Evolutionary conservation across 2,888 invertebrate species (phyloP), one percentile per base, ranked within the genome.

Genomic region (Cantharis nigra): DNA sequence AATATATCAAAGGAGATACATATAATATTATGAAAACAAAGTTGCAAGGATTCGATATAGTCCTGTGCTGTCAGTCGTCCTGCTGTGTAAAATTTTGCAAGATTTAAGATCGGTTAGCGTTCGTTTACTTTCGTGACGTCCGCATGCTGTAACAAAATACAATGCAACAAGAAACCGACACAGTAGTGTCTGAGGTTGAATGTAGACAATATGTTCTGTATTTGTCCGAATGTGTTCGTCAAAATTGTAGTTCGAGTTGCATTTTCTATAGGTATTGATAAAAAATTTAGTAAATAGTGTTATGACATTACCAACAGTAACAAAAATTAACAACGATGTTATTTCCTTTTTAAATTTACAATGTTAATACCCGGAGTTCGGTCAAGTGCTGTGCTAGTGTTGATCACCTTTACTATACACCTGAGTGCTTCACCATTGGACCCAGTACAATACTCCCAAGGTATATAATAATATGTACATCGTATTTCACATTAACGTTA

Each of bases 341-440:
- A 78, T 80, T 78, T 77, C 80, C 81, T 81, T 82, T 76, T 80
- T 80, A 78, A 79, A 79, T 77, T 81, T 83, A 85, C 84, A 83
- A 85, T 84, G 84, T 82, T 83, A 79, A 81, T 82, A 80, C 83
- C 81, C 80, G 80, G 80, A 80, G 80, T 83, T 78, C 78, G 82
- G 82, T 83, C 80, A 77, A 80, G 85, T 85, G 84, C 81, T 81
- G 83, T 85, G 81, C 76, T 82, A 75, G 84, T 85, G 84, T 80
- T 83, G 81, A 81, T 84, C 82, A 84, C 81, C 80, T 79, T 83
- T 76, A 72, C 79, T 81, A 82, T 81, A 72, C 83, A 82, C 82
- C 81, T 84, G 81, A 82, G 81, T 76, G 82, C 84, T 79, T 83
- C 85, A 80, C 85, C 85, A 82, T 84, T 85, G 83, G 85, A 85